Base-by-base conservation (phyloP, 2,797 vertebrate species). In the Chelidonichthys spinosus region DNA sequence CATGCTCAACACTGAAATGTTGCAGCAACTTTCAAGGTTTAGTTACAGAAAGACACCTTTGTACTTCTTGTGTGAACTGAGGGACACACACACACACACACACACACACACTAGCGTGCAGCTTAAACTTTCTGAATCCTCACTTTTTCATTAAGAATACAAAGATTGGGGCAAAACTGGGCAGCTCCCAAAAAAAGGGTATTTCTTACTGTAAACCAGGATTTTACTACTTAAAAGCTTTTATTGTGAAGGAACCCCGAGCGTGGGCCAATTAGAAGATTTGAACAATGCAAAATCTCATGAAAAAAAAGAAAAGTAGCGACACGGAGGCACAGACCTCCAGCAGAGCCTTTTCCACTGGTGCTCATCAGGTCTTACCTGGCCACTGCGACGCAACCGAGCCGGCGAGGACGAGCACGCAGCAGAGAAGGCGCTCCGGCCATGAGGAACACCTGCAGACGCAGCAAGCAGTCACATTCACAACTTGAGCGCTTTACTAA, bases 381-480 rank as follows among this genome's bases (percentile, higher is more conserved):
- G 90, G 58, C 90, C 91, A 81, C 17, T 90, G 95, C 69, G 93
- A 58, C 49, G 89, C 90, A 39, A 78, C 84, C 0, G 86, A 79
- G 11, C 78, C 42, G 65, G 86, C 61, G 1, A 92, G 81, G 10
- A 94, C 1, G 0, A 94, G 82, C 71, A 93, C 58, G 82, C 92
- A 92, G 82, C 88, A 89, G 42, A 92, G 71, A 14, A 94, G 69
- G 59, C 75, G 89, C 90, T 87, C 79, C 87, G 87, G 72, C 88
- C 92, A 52, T 36, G 84, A 71, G 73, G 74, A 74, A 92, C 94
- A 95, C 95, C 95, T 96, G 94, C 90, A 86, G 89, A 82, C 66
- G 83, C 0, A 72, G 43, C 68, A 78, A 69, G 63, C 63, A 88
- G 13, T 18, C 68, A 73, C 33, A 63, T 0, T 68, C 74, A 72